phyloP scores from a whole-genome alignment of 2,113 vertebrate genomes.

The Elephantulus edwardii region DNA sequence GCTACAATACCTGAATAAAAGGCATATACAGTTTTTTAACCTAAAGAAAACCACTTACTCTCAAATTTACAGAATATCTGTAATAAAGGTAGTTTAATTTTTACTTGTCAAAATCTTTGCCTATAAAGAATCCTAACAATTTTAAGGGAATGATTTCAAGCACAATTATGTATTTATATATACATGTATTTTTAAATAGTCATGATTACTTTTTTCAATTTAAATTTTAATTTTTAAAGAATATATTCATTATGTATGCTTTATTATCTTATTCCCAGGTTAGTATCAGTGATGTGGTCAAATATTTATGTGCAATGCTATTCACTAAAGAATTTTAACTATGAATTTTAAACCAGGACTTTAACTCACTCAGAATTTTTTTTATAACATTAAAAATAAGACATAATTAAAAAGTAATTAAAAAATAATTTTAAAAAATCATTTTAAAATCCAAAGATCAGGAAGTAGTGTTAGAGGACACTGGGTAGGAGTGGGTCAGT shows the following conservation, averaged over 20 bases:
- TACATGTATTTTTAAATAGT: background rate
- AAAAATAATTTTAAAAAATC: no score
- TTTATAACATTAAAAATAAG: background rate
- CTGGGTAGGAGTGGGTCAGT: no score
- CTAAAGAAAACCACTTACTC: background rate
- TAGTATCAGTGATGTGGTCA: background rate
- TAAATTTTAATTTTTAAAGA: background rate
- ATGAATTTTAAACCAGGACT: background rate
- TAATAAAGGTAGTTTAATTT: background rate
- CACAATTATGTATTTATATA: no score
- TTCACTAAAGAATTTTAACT: background rate
- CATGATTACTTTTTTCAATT: background rate
- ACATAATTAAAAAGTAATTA: no score
- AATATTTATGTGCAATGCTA: background rate
- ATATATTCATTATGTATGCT: background rate
- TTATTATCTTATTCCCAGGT: background rate
- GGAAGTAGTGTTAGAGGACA: no score
- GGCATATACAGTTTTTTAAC: background rate
- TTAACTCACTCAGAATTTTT: background rate
- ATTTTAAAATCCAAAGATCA: background rate
- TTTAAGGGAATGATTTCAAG: background rate
- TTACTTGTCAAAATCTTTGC: background rate
- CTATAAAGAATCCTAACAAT: background rate
- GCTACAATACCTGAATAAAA: background rate
- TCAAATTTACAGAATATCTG: background rate